Evolutionary conservation across 2,113 vertebrate genomes (phyloP).

Genomic region (Diphyllodes magnificus): DNA sequence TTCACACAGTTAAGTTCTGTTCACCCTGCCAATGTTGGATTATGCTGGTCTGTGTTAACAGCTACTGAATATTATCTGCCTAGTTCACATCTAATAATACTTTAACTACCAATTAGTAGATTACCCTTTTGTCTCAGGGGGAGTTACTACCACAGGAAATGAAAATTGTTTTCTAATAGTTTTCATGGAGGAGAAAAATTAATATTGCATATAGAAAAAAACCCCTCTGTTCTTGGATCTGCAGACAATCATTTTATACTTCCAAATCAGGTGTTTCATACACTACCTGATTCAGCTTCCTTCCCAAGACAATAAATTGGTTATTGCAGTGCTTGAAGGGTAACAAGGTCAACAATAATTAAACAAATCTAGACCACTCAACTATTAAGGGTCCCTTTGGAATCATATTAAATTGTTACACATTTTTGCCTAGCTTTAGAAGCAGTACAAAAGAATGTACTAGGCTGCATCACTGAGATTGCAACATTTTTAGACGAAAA

Average conservation of each 20-base stretch:
- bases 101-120: background rate
- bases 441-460: background rate
- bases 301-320: background rate
- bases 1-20: background rate
- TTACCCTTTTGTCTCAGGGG: background rate
- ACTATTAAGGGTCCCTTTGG: background rate
- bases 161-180: background rate
- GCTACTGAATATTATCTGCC: background rate
- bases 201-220: background rate
- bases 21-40: background rate
- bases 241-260: background rate
- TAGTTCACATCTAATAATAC: background rate
- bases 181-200: background rate
- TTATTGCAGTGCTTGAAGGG: background rate
- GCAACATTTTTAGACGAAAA: background rate
- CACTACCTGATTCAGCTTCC: background rate
- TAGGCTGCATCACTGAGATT: background rate
- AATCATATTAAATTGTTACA: background rate
- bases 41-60: background rate
- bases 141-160: background rate
- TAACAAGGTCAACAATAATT: constrained; percentile 46
- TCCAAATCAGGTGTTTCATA: background rate
- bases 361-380: constrained; percentile 13
- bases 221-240: accelerated
- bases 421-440: background rate